Conservation (phyloP, 2,113 vertebrate species). For the Xiphophorus couchianus region DNA sequence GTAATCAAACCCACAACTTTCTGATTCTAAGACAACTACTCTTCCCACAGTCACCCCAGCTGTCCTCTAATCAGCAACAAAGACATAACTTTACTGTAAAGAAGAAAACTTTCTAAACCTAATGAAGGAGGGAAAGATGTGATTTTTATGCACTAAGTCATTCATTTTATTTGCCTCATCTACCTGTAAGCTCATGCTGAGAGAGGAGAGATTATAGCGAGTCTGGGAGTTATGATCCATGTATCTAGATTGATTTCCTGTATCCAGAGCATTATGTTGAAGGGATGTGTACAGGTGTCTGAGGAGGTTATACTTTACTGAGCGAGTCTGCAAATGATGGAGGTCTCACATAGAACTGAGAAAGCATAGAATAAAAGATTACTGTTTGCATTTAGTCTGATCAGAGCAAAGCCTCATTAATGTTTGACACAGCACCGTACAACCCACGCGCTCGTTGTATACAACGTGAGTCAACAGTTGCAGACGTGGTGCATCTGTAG, state of each 20-base stretch:
- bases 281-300: constrained; percentile 2
- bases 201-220: neutral
- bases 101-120: neutral
- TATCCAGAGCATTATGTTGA: constrained; percentile 5
- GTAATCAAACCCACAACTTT: neutral
- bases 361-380: constrained; percentile 3
- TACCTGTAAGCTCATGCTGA: constrained; percentile 4
- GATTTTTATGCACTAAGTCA: neutral
- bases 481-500: neutral
- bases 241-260: constrained; percentile 5
- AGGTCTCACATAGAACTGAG: neutral
- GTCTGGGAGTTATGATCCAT: neutral
- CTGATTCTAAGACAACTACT: neutral
- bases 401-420: constrained; percentile 18
- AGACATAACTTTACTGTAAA: neutral
- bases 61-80: neutral
- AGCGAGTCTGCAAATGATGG: neutral
- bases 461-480: constrained; percentile 21
- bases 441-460: constrained; percentile 8
- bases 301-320: neutral
- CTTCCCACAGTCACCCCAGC: neutral
- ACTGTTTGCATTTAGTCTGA: constrained; percentile 20
- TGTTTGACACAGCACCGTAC: constrained; percentile 7
- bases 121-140: neutral
- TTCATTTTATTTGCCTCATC: constrained; percentile 12